A percentile compares a stretch with the other conserved stretches of the same genome.
These are phyloP conservation scores for Yponomeuta malinellus DNA, from an alignment of 2,888 invertebrate genomes.

Conservation along the genomic window DNA sequence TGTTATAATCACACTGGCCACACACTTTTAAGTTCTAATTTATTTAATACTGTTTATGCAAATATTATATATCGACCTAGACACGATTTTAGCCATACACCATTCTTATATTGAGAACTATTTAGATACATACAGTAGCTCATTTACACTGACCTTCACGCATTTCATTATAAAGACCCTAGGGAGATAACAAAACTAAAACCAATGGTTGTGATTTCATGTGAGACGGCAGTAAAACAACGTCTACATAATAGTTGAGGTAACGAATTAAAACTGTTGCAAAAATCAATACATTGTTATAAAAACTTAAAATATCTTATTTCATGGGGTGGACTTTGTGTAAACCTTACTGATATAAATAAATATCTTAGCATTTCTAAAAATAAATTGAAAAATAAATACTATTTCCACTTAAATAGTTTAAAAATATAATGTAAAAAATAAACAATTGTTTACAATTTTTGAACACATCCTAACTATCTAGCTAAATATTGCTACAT, in stretches of 20 bases:
- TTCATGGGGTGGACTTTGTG: background rate
- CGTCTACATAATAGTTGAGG: background rate
- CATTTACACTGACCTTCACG: slow-evolving; percentile 20
- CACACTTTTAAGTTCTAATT: slow-evolving; percentile 32
- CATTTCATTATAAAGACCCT: slow-evolving; percentile 14
- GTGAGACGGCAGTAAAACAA: slow-evolving; percentile 32
- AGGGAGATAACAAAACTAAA: slow-evolving; percentile 19
- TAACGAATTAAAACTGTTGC: background rate
- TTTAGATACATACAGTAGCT: slow-evolving; percentile 22
- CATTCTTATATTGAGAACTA: slow-evolving; percentile 24
- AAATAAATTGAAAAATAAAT: slow-evolving; percentile 11
- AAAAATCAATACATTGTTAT: background rate
- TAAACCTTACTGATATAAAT: slow-evolving; percentile 43
- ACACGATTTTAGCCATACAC: slow-evolving; percentile 23
- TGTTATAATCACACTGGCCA: slow-evolving; percentile 17
- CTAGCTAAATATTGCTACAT: slow-evolving; percentile 62
- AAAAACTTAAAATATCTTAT: background rate
- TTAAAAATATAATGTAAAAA: slow-evolving; percentile 43
- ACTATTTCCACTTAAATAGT: slow-evolving; percentile 12
- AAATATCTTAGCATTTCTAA: slow-evolving; percentile 36
- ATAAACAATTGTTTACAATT: slow-evolving; percentile 48
- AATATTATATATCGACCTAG: slow-evolving; percentile 28
- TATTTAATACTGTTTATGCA: slow-evolving; percentile 53
- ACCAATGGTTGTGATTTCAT: slow-evolving; percentile 32
- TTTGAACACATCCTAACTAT: slow-evolving; percentile 70